Conservation (phyloP, 2,888 invertebrate genomes). For the Osedax fenrisi region DNA sequence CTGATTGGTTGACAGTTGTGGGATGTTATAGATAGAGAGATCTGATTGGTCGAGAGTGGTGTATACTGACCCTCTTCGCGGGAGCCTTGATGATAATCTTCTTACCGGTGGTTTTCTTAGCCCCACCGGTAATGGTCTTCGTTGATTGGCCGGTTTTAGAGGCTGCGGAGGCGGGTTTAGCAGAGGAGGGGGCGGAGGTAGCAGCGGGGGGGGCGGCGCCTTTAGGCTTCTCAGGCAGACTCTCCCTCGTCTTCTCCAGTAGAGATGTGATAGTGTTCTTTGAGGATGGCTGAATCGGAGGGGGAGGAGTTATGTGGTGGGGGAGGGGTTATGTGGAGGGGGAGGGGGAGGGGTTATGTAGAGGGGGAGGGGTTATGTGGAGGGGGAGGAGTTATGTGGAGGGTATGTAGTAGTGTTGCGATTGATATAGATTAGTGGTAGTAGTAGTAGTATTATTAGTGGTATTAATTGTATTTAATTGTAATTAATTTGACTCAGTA, state of each 20-base stretch:
- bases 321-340: not conserved
- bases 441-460: too few species aligned
- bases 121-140: not conserved
- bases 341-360: too few species aligned
- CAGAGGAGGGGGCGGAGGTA: constrained; percentile 26
- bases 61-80: constrained; percentile 19
- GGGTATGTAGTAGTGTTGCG: not conserved
- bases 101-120: not conserved
- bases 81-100: not conserved
- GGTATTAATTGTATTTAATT: too few species aligned
- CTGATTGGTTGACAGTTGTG: too few species aligned
- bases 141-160: not conserved
- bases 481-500: too few species aligned
- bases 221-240: constrained; percentile 62
- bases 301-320: not conserved
- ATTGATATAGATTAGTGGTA: too few species aligned
- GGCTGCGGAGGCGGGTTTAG: constrained; percentile 16
- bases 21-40: too few species aligned
- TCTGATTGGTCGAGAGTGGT: too few species aligned
- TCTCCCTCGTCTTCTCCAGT: constrained; percentile 72
- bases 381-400: not conserved
- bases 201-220: constrained; percentile 38
- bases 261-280: constrained; percentile 60
- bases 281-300: constrained; percentile 52
- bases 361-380: too few species aligned